phyloP scores from a whole-genome alignment of 2,797 vertebrate genomes.

The Tauraco hartlaubi region DNA sequence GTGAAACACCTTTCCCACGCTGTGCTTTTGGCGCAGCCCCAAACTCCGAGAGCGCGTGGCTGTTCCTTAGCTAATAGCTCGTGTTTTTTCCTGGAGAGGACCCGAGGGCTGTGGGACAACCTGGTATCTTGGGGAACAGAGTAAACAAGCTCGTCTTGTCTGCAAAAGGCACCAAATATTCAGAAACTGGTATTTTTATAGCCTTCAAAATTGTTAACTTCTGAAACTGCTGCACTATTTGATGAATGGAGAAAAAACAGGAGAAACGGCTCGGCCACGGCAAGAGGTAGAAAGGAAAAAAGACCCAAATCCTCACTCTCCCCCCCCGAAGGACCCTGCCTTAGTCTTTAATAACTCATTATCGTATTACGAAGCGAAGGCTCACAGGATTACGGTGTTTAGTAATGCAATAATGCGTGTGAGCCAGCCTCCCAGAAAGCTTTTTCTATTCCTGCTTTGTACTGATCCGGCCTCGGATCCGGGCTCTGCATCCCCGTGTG shows the following conservation, averaged over 20 bases:
- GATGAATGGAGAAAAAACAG: not conserved
- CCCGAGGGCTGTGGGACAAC: not conserved
- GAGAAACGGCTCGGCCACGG: not conserved
- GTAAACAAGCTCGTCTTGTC: not conserved
- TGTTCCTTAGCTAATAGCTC: not conserved
- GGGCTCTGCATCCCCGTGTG: not conserved
- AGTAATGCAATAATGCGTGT: not conserved
- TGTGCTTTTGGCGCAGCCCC: not conserved
- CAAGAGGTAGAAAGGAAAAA: not conserved
- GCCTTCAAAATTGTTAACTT: not conserved
- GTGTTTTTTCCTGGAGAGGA: not conserved
- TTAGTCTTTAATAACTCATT: slow-evolving; percentile 55
- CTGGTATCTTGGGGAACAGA: not conserved
- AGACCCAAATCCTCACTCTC: not conserved
- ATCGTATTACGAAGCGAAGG: not conserved
- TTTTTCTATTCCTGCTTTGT: not conserved
- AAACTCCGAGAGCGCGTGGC: fast-evolving
- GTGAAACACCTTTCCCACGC: not conserved
- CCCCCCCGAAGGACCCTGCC: not conserved
- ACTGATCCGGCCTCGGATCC: not conserved
- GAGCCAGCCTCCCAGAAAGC: not conserved
- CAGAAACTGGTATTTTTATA: not conserved
- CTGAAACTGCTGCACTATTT: not conserved
- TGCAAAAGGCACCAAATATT: not conserved
- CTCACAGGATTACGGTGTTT: slow-evolving; percentile 50